Conservation (phyloP, 2,888 invertebrate species). For the Caradrina kadenii region DNA sequence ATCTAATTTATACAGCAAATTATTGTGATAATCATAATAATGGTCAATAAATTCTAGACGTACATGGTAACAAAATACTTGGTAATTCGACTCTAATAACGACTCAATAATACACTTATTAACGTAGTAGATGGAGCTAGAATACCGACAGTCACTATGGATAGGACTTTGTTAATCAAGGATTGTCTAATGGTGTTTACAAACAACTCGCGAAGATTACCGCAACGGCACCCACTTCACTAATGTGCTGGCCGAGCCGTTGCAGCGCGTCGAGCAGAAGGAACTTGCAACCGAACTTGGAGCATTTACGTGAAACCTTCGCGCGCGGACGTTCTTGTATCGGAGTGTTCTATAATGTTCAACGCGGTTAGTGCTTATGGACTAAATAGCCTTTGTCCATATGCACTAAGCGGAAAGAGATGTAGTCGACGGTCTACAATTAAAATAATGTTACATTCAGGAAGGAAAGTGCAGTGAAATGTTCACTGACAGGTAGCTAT, state of each 20-base stretch:
- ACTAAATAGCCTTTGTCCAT: background rate
- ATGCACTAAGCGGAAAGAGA: background rate
- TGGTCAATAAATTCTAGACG: slow-evolving; percentile 35
- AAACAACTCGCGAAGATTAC: slow-evolving; percentile 67
- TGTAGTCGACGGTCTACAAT: no score
- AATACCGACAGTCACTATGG: slow-evolving; percentile 33
- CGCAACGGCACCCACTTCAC: slow-evolving; percentile 78
- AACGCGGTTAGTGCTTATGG: slow-evolving; percentile 28
- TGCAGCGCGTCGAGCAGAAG: slow-evolving; percentile 83
- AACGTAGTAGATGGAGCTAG: slow-evolving; percentile 27
- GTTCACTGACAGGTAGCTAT: no score
- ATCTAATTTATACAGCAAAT: slow-evolving; percentile 12
- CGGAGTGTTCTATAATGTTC: slow-evolving; percentile 76
- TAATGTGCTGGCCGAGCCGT: slow-evolving; percentile 82
- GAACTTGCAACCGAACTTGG: slow-evolving; percentile 93
- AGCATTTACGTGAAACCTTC: slow-evolving; percentile 95
- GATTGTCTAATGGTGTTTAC: slow-evolving; percentile 22
- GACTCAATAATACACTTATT: slow-evolving; percentile 7
- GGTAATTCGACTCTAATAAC: slow-evolving; percentile 27
- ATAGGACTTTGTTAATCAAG: slow-evolving; percentile 6
- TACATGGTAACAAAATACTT: slow-evolving; percentile 46
- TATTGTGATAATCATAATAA: slow-evolving; percentile 16
- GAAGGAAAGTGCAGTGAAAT: no score
- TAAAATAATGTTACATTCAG: no score
- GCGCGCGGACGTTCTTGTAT: slow-evolving; percentile 96